Base-by-base conservation (phyloP, 2,113 vertebrate genomes). In the Hucho hucho region DNA sequence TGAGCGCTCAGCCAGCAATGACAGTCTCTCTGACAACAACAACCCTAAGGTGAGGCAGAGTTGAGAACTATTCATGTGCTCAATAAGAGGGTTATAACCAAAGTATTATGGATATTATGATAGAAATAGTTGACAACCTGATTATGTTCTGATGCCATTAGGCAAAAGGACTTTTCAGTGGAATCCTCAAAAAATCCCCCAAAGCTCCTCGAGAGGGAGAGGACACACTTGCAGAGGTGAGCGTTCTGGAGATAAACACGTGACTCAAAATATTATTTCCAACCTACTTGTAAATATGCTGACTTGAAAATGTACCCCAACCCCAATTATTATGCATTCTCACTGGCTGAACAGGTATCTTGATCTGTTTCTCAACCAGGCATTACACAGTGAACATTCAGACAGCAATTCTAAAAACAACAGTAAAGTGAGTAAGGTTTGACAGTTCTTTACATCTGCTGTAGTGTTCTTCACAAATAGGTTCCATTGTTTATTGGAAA, bases 101-200 rank as follows among this genome's bases (percentile, higher is more conserved):
- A 29, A 28, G 6, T 28, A 16, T 16, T 4, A 26, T 16, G 64
- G 26, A 14, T 16, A 28, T 16, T 25, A 26, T 65, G 4, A 29
- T 20, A 26, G 26, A 65, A 4, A 65, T 14, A 64, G 25, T 64
- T 64, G 24, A 25, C 25, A 64, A 64, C 25, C 63, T 14, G 25
- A 26, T 25, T 16, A 65, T 68, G 22, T n/a, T 11, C 66, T 14
- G 32, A 43, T 20, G 69, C 4, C 37, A 16, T 66, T 74, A 90
- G 86, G 86, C 83, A 69, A 84, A 84, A 77, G 87, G 79, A 1
- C 16, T 87, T 58, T 89, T 90, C 32, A 37, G 82, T 0, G 82
- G 73, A 20, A 67, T 86, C 64, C 73, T 84, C 37, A 88, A 76
- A 74, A 90, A 89, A 81, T 80, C 14, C 1, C 80, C 76, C 11